Evolutionary conservation across 2,888 invertebrate genomes (phyloP).

Genomic region (Lymantria monacha): DNA sequence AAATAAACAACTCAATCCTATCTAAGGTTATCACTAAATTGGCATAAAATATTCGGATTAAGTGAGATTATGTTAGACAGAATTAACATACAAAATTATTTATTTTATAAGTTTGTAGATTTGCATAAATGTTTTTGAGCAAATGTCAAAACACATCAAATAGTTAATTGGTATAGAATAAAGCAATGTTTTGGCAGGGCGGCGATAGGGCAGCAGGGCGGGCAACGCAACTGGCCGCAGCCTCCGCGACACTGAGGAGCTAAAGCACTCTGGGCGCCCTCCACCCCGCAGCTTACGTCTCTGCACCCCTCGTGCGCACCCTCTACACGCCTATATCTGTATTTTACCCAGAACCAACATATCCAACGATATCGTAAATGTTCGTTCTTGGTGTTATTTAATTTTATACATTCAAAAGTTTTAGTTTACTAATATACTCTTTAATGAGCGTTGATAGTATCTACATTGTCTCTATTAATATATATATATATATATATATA

Average conservation of each 20-base stretch:
- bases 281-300: conserved; percentile 36
- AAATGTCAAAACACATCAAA: conserved; percentile 25
- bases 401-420: conserved; percentile 20
- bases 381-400: conserved; percentile 39
- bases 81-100: conserved; percentile 2
- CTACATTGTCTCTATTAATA: neutral
- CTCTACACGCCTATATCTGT: conserved; percentile 59
- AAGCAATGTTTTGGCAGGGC: conserved; percentile 56
- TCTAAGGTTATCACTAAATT: conserved; percentile 43
- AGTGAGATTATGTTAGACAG: conserved; percentile 7
- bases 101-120: conserved; percentile 9
- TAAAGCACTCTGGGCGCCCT: conserved; percentile 51
- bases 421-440: neutral
- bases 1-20: conserved; percentile 42
- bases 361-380: conserved; percentile 64
- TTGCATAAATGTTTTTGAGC: conserved; percentile 17
- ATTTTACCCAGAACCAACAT: conserved; percentile 65
- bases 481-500: too few relatives aligned
- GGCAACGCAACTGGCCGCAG: conserved; percentile 70
- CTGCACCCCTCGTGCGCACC: conserved; percentile 43
- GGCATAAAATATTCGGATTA: conserved; percentile 33
- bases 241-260: conserved; percentile 80
- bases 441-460: neutral
- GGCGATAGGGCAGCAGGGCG: conserved; percentile 52
- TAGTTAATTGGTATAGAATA: conserved; percentile 33